Base-by-base conservation (phyloP, 2,888 invertebrate species). In the Microplitis deprimator region DNA sequence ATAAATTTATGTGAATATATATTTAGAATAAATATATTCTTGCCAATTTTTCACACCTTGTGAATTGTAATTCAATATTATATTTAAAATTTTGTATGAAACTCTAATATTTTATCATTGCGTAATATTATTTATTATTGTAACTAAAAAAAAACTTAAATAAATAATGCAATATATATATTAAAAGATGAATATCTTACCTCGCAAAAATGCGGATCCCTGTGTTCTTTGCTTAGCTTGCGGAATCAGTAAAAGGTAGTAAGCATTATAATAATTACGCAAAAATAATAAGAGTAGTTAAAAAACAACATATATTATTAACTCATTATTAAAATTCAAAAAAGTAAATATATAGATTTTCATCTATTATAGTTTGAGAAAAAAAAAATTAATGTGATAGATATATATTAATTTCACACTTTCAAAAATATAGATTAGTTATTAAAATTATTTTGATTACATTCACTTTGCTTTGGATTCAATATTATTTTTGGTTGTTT, bases 201-300 rank as follows among this genome's bases (percentile, higher is more conserved):
- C 87, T 85, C 81, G 67, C 77, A 79, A 69, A 73, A 79, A 81
- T 77, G 79, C 76, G 81, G 65, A 81, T 82, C 81, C 81, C 82
- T 82, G 81, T 82, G 79, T 70, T 86, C 84, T 83, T 81, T 83
- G 83, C 75, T 85, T 84, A 81, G 85, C 85, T 85, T 85, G 84
- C 81, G 82, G 81, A 84, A 85, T 82, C 80, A 85, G 83, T 79
- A 81, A 82, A 82, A 71, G 73, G 62, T 77, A 71, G 72, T 79
- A 79, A 82, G 79, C 82, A 79, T 82, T 77, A 80, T 73, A 79
- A 81, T 80, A 65, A 76, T 78, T 77, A 80, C 78, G 78, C 81
- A 67, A 73, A 76, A 71, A 41, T 50, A 65, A 67, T 77, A 59
- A 65, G 75, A 79, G 61, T 79, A 65, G 77, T 50, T 40, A 72